A percentile compares a stretch with the other conserved stretches of the same genome.
These are phyloP conservation scores for Tenthredo scrophulariae DNA, from an alignment of 2,888 invertebrate species.

Conservation along the genomic window DNA sequence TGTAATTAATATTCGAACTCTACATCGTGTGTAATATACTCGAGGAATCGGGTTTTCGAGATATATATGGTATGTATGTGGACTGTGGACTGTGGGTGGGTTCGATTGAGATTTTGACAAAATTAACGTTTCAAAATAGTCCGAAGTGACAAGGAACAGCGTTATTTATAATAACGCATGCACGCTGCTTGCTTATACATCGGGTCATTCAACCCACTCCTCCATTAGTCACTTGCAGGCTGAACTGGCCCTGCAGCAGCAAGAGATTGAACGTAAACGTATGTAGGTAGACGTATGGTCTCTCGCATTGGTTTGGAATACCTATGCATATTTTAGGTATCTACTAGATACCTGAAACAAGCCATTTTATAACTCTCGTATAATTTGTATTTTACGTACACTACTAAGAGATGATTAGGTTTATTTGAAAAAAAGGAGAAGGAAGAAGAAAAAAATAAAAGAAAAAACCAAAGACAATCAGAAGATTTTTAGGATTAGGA, in stretches of 20 bases:
- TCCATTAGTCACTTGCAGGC: constrained; percentile 2
- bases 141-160: not conserved
- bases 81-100: no score
- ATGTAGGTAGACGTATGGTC: not conserved
- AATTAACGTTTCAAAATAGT: not conserved
- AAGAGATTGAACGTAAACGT: constrained; percentile 9
- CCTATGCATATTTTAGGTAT: not conserved
- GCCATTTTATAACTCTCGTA: no score
- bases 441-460: not conserved
- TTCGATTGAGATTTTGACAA: not conserved
- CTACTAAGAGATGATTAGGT: no score
- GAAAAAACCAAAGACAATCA: not conserved
- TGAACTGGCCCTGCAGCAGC: constrained; percentile 1
- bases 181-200: not conserved
- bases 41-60: not conserved
- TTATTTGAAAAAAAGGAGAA: no score
- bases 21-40: not conserved
- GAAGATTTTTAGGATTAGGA: not conserved
- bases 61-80: no score
- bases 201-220: constrained; percentile 16
- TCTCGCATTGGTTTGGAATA: not conserved
- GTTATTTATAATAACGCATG: constrained; percentile 23
- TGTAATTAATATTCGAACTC: not conserved
- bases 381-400: no score
- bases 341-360: not conserved